Evolutionary conservation across 2,888 invertebrate species (phyloP), one percentile per base, ranked within the genome.

Genomic region (Itoplectis maculator): DNA sequence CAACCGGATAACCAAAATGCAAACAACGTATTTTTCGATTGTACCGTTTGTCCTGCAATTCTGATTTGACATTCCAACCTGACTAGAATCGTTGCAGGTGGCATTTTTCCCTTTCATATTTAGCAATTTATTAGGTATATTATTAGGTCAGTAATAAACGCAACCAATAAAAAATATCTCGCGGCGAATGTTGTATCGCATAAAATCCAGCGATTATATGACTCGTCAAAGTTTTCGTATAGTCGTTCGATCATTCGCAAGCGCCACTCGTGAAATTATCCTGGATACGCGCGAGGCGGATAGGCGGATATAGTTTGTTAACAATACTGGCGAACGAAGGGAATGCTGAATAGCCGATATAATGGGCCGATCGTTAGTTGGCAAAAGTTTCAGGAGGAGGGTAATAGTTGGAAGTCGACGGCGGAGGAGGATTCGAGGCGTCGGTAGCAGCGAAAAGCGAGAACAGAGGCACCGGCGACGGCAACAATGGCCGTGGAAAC

Each of bases 271-370:
- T 29, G 45, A 35, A 77, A 77, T 77, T 70, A 69, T 76, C n/a
- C 29, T 54, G 69, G 42, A 77, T 63, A 69, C 61, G 49, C 23
- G 20, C 42, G 51, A 20, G 51, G 51, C 29, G 18, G 61, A 63
- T 70, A 59, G 37, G 35, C 49, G 47, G 47, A 59, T 59, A 59
- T 59, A 59, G 59, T 59, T 59, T 59, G 59, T 8, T n/a, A 56
- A 65, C 68, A 69, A 61, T 49, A 59, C 29, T 18, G 23, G n/a
- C 45, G 76, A 68, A 76, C 59, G 68, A 75, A n/a, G 45, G 75
- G 54, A 66, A 66, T 56, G 29, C 54, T 56, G 66, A 66, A 66
- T 66, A 37, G 73, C 15, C 35, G 29, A 35, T 56, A 35, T 56
- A 76, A 76, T 47, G 37, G 65, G 35, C 56, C 15, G 3, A 56